These are phyloP conservation scores for Digitonthophagus gazella DNA, from an alignment of 2,888 invertebrate species.

Conservation along the genomic window DNA sequence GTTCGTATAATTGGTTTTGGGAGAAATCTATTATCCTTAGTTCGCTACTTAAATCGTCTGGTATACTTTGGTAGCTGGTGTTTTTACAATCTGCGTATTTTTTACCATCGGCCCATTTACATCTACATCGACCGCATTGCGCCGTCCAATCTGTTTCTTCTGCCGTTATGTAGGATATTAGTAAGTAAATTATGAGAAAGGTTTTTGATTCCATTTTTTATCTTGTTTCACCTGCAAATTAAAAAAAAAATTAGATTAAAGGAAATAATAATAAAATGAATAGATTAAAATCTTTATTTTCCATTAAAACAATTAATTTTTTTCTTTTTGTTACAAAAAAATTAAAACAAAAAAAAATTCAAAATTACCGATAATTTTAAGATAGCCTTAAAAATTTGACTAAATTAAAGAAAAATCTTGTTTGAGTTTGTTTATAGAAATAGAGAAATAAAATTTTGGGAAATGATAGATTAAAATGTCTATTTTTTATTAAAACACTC, in stretches of 20 bases:
- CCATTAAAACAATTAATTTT: no score
- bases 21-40: slow-evolving; percentile 72
- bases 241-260: not conserved
- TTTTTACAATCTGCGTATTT: slow-evolving; percentile 77
- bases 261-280: no score
- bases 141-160: slow-evolving; percentile 60
- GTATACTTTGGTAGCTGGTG: slow-evolving; percentile 61
- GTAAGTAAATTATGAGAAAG: not conserved
- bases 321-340: no score
- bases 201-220: not conserved
- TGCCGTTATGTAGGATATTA: slow-evolving; percentile 41
- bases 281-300: no score
- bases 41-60: slow-evolving; percentile 69
- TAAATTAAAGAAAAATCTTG: no score
- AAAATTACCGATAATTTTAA: no score
- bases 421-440: no score
- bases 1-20: slow-evolving; percentile 65
- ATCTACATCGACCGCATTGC: slow-evolving; percentile 64
- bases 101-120: slow-evolving; percentile 83
- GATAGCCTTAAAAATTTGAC: no score
- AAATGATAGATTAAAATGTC: no score
- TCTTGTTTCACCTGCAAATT: not conserved
- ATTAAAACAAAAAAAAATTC: no score
- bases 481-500: no score
- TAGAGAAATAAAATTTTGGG: no score